Percentiles rank a stretch among this genome's conserved stretches.
Conservation (phyloP, 1,140 invertebrate species). For the Trinorchestia longiramus region DNA sequence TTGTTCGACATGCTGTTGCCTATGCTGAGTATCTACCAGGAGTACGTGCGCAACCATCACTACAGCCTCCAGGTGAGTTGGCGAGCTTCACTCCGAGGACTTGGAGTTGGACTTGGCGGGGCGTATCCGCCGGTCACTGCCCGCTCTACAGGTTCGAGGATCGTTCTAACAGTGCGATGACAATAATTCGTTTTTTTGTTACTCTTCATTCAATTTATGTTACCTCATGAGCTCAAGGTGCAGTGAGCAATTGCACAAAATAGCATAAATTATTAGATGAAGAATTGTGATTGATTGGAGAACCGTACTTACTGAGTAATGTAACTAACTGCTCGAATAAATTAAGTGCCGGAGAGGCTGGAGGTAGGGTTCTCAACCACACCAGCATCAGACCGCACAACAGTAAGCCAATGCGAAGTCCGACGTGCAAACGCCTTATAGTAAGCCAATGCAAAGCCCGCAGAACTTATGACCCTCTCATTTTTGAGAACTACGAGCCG, state of each 20-base stretch:
- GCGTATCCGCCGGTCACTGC: neutral
- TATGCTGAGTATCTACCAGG: conserved; percentile 94
- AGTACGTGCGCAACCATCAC: conserved; percentile 94
- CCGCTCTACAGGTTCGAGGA: neutral
- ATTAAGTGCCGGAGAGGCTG: no score
- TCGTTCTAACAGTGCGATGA: neutral
- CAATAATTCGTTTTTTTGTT: neutral
- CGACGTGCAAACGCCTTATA: no score
- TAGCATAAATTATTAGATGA: neutral
- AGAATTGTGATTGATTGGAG: no score
- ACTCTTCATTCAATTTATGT: neutral
- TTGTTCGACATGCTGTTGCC: conserved; percentile 74
- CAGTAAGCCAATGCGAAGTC: no score
- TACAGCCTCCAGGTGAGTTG: conserved; percentile 77
- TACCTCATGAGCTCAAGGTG: neutral
- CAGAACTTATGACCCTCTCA: no score
- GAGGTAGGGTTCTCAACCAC: no score
- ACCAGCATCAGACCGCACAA: no score
- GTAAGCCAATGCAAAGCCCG: no score
- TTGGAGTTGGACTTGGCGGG: neutral
- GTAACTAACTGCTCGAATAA: no score
- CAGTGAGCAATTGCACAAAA: neutral
- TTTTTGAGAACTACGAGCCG: no score
- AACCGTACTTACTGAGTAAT: no score
- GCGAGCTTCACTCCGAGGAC: neutral